Percentiles rank a stretch among this genome's conserved stretches.
These are phyloP conservation scores for Capreolus pygargus DNA, from an alignment of 2,113 vertebrate species.

Conservation along the genomic window DNA sequence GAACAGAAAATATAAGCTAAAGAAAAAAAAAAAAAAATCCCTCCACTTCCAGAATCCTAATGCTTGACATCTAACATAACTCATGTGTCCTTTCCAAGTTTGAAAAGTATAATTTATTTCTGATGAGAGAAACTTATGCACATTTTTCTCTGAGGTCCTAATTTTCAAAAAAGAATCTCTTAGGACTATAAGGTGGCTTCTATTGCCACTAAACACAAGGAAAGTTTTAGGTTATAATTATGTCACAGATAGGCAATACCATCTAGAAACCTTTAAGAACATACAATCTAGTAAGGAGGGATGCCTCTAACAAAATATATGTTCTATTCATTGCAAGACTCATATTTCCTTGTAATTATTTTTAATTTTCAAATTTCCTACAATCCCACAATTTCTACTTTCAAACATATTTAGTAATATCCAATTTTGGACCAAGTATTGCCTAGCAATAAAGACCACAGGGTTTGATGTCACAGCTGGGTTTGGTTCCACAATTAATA, in stretches of 20 bases:
- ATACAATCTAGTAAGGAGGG: neutral
- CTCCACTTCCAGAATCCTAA: neutral
- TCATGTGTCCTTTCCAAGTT: neutral
- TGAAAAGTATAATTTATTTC: neutral
- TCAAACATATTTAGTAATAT: neutral
- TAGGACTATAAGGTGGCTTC: neutral
- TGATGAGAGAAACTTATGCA: neutral
- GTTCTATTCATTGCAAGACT: neutral
- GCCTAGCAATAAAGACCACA: neutral
- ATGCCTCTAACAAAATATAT: neutral
- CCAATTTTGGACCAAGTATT: neutral
- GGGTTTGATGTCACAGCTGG: neutral
- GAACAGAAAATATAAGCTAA: neutral
- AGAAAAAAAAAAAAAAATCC: neutral
- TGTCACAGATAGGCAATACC: neutral
- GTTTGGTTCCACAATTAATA: neutral
- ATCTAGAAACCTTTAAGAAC: neutral
- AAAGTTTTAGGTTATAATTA: neutral
- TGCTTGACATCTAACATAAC: constrained; percentile 14
- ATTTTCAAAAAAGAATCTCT: neutral
- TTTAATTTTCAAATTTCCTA: constrained; percentile 38
- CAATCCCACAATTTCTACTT: neutral
- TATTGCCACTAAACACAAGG: neutral
- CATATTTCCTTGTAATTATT: neutral
- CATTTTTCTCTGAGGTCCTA: neutral